Base-by-base conservation (phyloP, 2,888 invertebrate species). In the Calameuta filiformis region DNA sequence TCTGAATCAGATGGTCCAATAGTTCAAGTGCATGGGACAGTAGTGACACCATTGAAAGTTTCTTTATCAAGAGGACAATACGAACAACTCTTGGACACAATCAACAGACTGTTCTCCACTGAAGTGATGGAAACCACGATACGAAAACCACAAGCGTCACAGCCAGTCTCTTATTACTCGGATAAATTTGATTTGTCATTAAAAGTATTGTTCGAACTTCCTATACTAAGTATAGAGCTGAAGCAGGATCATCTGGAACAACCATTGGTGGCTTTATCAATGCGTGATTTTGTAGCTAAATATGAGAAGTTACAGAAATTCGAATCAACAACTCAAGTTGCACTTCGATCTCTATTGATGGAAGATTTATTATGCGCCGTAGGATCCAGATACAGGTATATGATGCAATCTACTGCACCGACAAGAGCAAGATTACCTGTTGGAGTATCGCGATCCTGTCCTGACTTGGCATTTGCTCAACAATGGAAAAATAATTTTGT, bases 51-150 rank as follows among this genome's bases (percentile, higher is more conserved):
- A 0, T 92, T 98, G 76, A 97, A 97, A 92, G 94, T 98, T 68
- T 97, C 97, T 0, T 92, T 98, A 75, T 95, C 96, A 0, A 95
- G 97, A 75, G 94, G 94, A 77, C 98, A 98, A 90, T 98, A 98
- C 91, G 97, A 97, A 89, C 98, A 98, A 92, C 92, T 98, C 73
- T 92, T 98, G 81, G 96, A 97, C 86, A 96, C 97, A 0, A 85
- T 93, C 35, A 92, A 93, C 73, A 86, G 88, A 69, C 77, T 92
- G 35, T 86, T 92, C 75, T 88, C 89, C 12, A 90, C 89, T 0
- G 83, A 89, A 6, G 86, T 89, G 69, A 82, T 87, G 79, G 89
- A 93, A 84, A 89, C 86, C 84, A 85, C 89, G 79, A 87, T 85
- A 40, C 87, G 87, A 73, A 89, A 87, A 76, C 86, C 87, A 68